Base-by-base conservation (phyloP, 2,888 invertebrate species). In the Pristionchus japonicus region DNA sequence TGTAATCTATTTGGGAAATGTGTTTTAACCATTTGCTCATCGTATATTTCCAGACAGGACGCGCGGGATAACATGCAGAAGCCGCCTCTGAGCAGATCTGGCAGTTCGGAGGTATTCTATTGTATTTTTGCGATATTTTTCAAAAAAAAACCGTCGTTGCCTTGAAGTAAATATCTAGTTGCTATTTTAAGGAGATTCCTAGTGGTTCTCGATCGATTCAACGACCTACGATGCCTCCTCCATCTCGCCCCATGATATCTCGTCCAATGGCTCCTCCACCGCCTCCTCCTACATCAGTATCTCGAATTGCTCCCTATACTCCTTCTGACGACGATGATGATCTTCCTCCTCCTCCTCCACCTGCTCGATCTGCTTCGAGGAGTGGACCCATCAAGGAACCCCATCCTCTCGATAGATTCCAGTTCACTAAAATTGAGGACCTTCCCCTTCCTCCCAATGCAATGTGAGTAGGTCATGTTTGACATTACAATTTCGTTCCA, bases 211-310 rank as follows among this genome's bases (percentile, higher is more conserved):
- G 64, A 34, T 82, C 86, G 6, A 52, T 86, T 31, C 34, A 57
- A 23, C 83, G 89, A 23, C 89, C 89, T 40, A 86, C 80, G 15
- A 82, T 86, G 27, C 90, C 90, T 11, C 90, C 91, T 43, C 90
- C 91, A 37, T 87, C 91, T n/a, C n/a, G n/a, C n/a, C n/a, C n/a
- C n/a, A n/a, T n/a, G n/a, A n/a, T n/a, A n/a, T n/a, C n/a, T 43
- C 90, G 91, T 15, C 92, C 92, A 31, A 88, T 89, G 17, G 91
- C 90, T 20, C 91, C 91, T 3, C 91, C 91, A 11, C 91, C 92
- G 4, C 90, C 90, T 17, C 82, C 88, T 15, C 88, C 90, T 23
- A 80, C 89, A 43, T 84, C 88, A 17, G 52, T 31, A 13, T 86
- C 86, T 27, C 27, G 40, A 31, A 27, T 31, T 1, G 37, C 49